Base-by-base conservation (phyloP, 2,113 vertebrate genomes). In the Spizaetus ornatus region DNA sequence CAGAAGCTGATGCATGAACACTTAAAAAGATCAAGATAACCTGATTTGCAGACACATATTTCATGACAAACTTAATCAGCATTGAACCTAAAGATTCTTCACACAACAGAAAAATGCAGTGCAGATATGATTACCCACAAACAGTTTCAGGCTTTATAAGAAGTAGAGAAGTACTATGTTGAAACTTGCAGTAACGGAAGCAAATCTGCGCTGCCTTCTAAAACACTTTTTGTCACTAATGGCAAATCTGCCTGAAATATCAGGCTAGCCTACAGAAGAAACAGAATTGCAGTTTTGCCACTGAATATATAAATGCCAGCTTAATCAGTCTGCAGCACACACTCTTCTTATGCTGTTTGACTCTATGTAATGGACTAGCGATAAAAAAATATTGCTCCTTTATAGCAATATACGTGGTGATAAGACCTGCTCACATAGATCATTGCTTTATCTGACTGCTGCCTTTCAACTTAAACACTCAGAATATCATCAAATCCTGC, bases 61-160 rank as follows among this genome's bases (percentile, higher is more conserved):
- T 94, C 66, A 95, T 65, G 5, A 97, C 58, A 86, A 90, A 95
- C 45, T 87, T 86, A 67, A 89, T 92, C 76, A 86, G 52, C 83
- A 92, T 6, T 71, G 56, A 85, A 89, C 62, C 31, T 83, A 53
- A 95, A 83, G 36, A 61, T 58, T 83, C 93, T 97, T 74, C 88
- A 40, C 71, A 95, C 58, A 76, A 72, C 34, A 92, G 59, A 88
- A 90, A 88, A 95, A 84, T 16, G 25, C 40, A 72, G 48, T 11
- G 36, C 36, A 92, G 61, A n/a, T 59, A 66, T 12, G 17, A 81
- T 45, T 69, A 90, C 9, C 42, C 82, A 63, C 17, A 38, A 79
- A 80, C 31, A 40, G 45, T 42, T 92, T 61, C 66, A 77, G 45
- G 50, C 34, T 76, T 87, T 71, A 63, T 9, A 83, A 89, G 81